A percentile compares a stretch with the other conserved stretches of the same genome.
phyloP scores from a whole-genome alignment of 2,888 invertebrate genomes.

The Formica aserva region DNA sequence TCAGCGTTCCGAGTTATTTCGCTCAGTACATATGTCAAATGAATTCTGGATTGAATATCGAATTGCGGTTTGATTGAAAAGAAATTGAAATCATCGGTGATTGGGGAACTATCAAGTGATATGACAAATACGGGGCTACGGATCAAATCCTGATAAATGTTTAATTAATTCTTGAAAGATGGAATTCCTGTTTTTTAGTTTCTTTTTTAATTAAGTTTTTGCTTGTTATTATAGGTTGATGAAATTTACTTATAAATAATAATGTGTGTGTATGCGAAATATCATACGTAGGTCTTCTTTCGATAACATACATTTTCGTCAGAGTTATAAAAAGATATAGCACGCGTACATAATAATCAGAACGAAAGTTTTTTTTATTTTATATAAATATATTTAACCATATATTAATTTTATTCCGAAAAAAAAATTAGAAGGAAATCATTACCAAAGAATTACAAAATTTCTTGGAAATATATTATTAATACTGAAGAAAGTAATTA shows the following conservation, averaged over 20 bases:
- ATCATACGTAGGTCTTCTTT: neutral
- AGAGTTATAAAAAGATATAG: too few species aligned
- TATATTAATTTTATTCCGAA: neutral
- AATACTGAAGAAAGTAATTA: neutral
- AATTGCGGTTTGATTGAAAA: conserved; percentile 62
- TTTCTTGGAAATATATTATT: neutral
- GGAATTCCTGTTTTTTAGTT: neutral
- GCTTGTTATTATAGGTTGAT: neutral
- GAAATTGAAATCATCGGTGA: conserved; percentile 59
- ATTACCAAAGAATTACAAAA: neutral
- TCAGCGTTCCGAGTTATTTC: conserved; percentile 35
- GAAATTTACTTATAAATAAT: neutral
- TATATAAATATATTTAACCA: too few species aligned
- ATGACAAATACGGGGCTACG: conserved; percentile 24
- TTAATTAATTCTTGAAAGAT: conserved; percentile 10
- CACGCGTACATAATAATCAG: too few species aligned
- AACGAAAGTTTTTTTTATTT: neutral
- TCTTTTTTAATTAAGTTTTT: conserved; percentile 11
- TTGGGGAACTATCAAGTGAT: conserved; percentile 18
- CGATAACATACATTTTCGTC: conserved; percentile 2
- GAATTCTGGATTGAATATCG: conserved; percentile 62
- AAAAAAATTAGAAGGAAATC: neutral
- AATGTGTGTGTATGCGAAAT: neutral
- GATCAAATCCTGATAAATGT: conserved; percentile 5
- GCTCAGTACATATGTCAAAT: conserved; percentile 31